Base-by-base conservation (phyloP, 1,140 invertebrate species). In the Drosophila simulans region DNA sequence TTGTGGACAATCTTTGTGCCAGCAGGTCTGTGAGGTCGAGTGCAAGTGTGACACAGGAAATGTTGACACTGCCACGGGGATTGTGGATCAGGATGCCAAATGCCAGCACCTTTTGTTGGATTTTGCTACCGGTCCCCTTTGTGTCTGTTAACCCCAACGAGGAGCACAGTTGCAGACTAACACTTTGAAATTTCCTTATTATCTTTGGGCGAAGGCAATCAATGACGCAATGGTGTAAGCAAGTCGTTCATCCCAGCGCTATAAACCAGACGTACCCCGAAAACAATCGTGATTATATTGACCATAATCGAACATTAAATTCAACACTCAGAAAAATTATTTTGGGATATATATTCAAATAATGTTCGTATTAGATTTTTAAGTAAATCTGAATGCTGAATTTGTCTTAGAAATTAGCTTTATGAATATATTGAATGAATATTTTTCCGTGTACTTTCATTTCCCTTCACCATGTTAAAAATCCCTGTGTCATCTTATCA, bases 1-100 rank as follows among this genome's bases (percentile, higher is more conserved):
- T 88, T 86, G 83, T 86, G 83, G 78, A 62, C 83, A 86, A 78
- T 86, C 83, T 82, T 57, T 64, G 64, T 79, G 46, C 70, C 53
- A 45, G 71, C 53, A 57, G 39, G 68, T 22, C 7, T 39, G 53
- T 39, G 74, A 35, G 58, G 49, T 37, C 48, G 60, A 70, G 62
- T 68, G 63, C 42, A 62, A 76, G 63, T 68, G 63, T 68, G 63
- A 31, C 45, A 84, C 46, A 60, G 73, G 81, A 85, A 77, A 69
- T 77, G 66, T 79, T 83, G 69, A 80, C 81, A 85, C 63, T 72
- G 62, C 60, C 71, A 56, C 62, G 45, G 42, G 78, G 62, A 37
- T 57, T 59, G 39, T 54, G 60, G 64, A 70, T 70, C 64, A 54
- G 51, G 39, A 74, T 63, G 55, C 69, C 68, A 72, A 72, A 60